These are phyloP conservation scores for Ornithorhynchus anatinus DNA, from an alignment of 2,113 vertebrate genomes.

Conservation along the genomic window DNA sequence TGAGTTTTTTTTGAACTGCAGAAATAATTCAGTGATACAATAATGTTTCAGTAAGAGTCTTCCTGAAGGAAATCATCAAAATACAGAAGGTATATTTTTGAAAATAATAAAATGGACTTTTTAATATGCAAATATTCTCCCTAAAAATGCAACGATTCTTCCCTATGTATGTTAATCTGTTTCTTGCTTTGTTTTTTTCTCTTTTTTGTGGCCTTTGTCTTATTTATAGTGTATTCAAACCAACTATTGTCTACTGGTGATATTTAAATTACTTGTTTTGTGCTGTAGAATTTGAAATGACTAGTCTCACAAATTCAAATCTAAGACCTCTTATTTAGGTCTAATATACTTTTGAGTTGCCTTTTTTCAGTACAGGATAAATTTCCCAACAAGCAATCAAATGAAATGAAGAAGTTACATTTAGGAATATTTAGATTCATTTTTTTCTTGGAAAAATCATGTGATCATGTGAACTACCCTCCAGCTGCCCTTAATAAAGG, in stretches of 20 bases:
- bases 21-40: not conserved
- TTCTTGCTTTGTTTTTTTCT: not conserved
- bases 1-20: not conserved
- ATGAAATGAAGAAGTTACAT: not conserved
- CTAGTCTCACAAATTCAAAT: not conserved
- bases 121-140: not conserved
- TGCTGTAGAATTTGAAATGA: not conserved
- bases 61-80: not conserved
- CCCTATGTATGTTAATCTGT: not conserved
- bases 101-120: too few species aligned
- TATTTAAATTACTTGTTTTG: not conserved
- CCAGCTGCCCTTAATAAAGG: constrained; percentile 73
- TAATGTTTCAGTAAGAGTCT: not conserved
- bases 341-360: not conserved
- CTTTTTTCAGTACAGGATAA: not conserved
- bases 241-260: not conserved
- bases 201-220: not conserved
- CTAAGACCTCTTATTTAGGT: not conserved
- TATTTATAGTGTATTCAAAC: not conserved
- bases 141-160: not conserved
- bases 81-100: too few species aligned
- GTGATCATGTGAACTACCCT: constrained; percentile 58
- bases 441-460: constrained; percentile 51
- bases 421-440: constrained; percentile 11
- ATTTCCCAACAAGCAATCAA: not conserved